Base-by-base conservation (phyloP, 1,140 invertebrate species). In the Conopomorpha cramerella region DNA sequence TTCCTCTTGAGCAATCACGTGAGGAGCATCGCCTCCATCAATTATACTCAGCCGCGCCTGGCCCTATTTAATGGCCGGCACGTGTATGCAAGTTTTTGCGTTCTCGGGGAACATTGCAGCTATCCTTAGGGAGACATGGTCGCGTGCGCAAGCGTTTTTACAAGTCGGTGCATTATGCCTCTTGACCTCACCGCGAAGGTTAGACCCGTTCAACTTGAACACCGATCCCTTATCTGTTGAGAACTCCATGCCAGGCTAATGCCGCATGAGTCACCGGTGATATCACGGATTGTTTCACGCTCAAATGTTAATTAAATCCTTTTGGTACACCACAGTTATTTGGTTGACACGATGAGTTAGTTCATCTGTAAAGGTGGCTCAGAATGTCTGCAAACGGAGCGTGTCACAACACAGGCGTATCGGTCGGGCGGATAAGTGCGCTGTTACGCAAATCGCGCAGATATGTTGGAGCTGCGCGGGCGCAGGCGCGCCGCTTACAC, bases 361-460 rank as follows among this genome's bases (percentile, higher is more conserved):
- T 8, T 8, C 10, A 2, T 8, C 27, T 41, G 34, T 18, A 41
- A 37, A 41, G 31, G 36, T 41, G 28, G 16, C 12, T 33, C 19
- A 35, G 33, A 60, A 53, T 51, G 58, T 51, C 54, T 62, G 51
- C 53, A 68, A 56, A 42, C 53, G 46, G 56, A 56, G 46, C 59
- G 60, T 70, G 65, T 66, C 62, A 66, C 64, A 68, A 72, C 63
- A 58, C 56, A 68, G 52, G 59, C 59, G 44, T 54, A 45, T 49
- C 46, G 57, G 68, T 66, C 71, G 57, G 57, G 55, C 58, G 68
- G 67, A 76, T 76, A 76, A 76, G 64, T 72, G 64, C 60, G 61
- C 52, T 46, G 63, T 76, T 76, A 76, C 71, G 71, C 67, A 76
- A 76, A 76, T 67, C 65, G 16, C 55, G 66, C 64, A 76, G 65